Percentiles rank a stretch among this genome's conserved stretches.
Evolutionary conservation across 2,888 invertebrate genomes (phyloP).

Genomic region (Ennomos quercinarius): DNA sequence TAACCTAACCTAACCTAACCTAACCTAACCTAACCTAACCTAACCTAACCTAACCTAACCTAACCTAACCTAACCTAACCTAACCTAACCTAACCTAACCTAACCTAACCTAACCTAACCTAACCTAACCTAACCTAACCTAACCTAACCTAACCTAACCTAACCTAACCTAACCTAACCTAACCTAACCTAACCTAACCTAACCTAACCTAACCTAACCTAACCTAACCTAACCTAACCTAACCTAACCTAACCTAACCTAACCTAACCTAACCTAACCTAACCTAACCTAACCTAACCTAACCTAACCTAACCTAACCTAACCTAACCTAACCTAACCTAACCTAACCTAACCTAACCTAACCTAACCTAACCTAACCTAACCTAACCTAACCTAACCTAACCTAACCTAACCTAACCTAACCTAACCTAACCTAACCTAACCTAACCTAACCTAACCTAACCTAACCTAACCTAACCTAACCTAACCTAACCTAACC

Average conservation of each 20-base stretch:
- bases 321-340: constrained; percentile 24
- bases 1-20: constrained; percentile 19
- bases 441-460: constrained; percentile 24
- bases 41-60: constrained; percentile 19
- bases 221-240: constrained; percentile 24
- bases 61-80: constrained; percentile 19
- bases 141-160: constrained; percentile 24
- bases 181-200: constrained; percentile 24
- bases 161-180: constrained; percentile 24
- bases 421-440: constrained; percentile 28
- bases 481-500: constrained; percentile 29
- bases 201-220: constrained; percentile 24
- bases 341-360: constrained; percentile 24
- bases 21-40: constrained; percentile 19
- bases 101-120: constrained; percentile 24
- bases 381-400: constrained; percentile 24
- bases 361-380: constrained; percentile 24
- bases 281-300: constrained; percentile 24
- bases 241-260: constrained; percentile 24
- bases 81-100: constrained; percentile 22
- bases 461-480: constrained; percentile 29
- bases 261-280: constrained; percentile 25
- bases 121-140: constrained; percentile 24
- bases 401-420: constrained; percentile 24
- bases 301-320: constrained; percentile 24